These are phyloP conservation scores for Micronycteris hirsuta DNA, from an alignment of 2,113 vertebrate species.

Conservation along the genomic window DNA sequence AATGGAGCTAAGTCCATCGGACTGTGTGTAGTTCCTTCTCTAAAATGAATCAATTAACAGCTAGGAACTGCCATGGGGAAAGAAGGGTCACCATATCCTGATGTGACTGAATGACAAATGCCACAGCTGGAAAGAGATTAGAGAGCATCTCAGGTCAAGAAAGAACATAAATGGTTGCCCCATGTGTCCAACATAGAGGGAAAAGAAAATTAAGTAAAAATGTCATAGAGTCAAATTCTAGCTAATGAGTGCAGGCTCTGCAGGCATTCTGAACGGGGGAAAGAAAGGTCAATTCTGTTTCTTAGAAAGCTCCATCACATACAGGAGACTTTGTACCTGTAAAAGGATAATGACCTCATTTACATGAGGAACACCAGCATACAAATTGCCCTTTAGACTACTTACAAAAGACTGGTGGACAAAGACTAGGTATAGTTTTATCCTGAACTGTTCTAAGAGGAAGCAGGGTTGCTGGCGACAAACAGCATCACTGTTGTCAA, in stretches of 20 bases:
- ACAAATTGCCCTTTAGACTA: slow-evolving; percentile 54
- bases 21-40: slow-evolving; percentile 43
- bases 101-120: slow-evolving; percentile 75
- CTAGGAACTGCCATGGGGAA: slow-evolving; percentile 51
- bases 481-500: slow-evolving; percentile 25
- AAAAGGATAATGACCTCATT: slow-evolving; percentile 72
- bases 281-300: slow-evolving; percentile 69
- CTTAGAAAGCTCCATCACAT: slow-evolving; percentile 38
- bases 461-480: background rate
- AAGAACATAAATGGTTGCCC: slow-evolving; percentile 70
- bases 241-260: slow-evolving; percentile 67
- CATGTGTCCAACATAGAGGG: slow-evolving; percentile 68
- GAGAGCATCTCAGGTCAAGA: slow-evolving; percentile 72
- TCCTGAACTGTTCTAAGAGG: slow-evolving; percentile 13
- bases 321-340: slow-evolving; percentile 60
- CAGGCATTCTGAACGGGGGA: slow-evolving; percentile 55
- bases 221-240: slow-evolving; percentile 71
- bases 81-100: slow-evolving; percentile 64
- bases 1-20: slow-evolving; percentile 39
- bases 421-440: slow-evolving; percentile 24
- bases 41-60: slow-evolving; percentile 71
- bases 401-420: slow-evolving; percentile 31
- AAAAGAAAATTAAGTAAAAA: slow-evolving; percentile 75
- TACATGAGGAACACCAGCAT: slow-evolving; percentile 60
- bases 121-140: slow-evolving; percentile 75